Percentiles rank a stretch among this genome's conserved stretches.
phyloP scores from a whole-genome alignment of 2,888 invertebrate species.

The Orthosia gracilis region DNA sequence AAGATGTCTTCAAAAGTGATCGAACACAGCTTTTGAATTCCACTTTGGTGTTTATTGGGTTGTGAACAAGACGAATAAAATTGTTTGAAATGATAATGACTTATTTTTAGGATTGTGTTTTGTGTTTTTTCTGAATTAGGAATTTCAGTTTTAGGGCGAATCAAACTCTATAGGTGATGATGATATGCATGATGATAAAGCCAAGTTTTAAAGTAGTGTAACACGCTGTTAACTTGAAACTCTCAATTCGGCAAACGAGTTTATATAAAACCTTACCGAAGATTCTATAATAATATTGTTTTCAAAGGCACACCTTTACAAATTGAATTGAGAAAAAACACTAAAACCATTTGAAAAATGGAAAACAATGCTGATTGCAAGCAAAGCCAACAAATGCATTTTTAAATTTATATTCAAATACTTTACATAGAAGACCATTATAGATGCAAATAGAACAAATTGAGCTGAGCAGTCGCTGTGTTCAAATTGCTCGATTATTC shows the following conservation, averaged over 20 bases:
- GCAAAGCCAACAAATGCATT: constrained; percentile 15
- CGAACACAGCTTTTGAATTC: background rate
- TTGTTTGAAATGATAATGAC: background rate
- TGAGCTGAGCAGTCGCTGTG: background rate
- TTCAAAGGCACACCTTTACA: background rate
- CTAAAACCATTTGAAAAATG: background rate
- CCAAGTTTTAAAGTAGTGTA: too few relatives aligned
- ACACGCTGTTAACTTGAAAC: too few relatives aligned
- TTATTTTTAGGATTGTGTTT: background rate
- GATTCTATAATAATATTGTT: background rate
- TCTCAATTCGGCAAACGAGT: too few relatives aligned
- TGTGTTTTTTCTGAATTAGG: too few relatives aligned
- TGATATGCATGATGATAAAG: too few relatives aligned
- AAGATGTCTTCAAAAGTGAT: constrained; percentile 13
- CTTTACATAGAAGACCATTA: constrained; percentile 15
- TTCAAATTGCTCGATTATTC: constrained; percentile 26
- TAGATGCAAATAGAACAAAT: constrained; percentile 41
- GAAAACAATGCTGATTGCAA: background rate
- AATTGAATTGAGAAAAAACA: background rate
- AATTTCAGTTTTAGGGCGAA: too few relatives aligned
- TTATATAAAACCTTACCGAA: too few relatives aligned
- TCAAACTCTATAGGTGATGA: too few relatives aligned
- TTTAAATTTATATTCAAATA: constrained; percentile 33
- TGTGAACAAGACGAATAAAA: background rate
- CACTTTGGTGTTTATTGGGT: background rate